Conservation (phyloP, 2,888 invertebrate genomes). For the Dynastes tityus region DNA sequence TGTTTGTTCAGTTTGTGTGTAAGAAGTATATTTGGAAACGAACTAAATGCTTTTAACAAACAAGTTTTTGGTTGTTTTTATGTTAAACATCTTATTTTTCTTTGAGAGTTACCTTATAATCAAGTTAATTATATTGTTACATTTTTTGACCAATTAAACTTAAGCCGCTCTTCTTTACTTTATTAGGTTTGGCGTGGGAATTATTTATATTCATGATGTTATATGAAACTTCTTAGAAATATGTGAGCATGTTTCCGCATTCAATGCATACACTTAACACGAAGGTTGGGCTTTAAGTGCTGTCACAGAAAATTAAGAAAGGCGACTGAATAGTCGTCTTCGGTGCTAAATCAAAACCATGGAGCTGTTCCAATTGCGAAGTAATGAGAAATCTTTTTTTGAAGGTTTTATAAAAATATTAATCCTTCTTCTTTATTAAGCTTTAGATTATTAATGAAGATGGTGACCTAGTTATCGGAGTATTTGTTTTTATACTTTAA, state of each 20-base stretch:
- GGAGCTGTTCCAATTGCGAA: too few species aligned
- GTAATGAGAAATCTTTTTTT: too few species aligned
- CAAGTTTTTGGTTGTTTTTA: constrained; percentile 1
- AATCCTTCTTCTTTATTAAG: neutral
- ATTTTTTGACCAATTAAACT: too few species aligned
- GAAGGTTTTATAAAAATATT: too few species aligned
- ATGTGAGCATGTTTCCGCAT: constrained; percentile 22
- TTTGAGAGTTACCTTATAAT: neutral
- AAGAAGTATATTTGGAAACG: neutral
- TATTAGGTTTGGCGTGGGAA: neutral
- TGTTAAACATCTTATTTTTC: neutral
- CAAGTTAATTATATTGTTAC: neutral
- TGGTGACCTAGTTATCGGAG: neutral
- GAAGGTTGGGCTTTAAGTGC: neutral
- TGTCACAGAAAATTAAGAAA: neutral
- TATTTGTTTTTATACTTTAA: neutral
- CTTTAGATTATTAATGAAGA: constrained; percentile 10
- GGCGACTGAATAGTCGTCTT: too few species aligned
- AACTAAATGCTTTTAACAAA: neutral
- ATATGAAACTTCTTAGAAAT: constrained; percentile 7
- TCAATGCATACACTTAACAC: neutral
- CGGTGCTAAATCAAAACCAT: too few species aligned
- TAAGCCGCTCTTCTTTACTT: too few species aligned
- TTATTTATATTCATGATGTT: neutral
- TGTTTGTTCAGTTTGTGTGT: neutral